Evolutionary conservation across 2,888 invertebrate genomes (phyloP).

Genomic region (Nesidiocoris tenuis): DNA sequence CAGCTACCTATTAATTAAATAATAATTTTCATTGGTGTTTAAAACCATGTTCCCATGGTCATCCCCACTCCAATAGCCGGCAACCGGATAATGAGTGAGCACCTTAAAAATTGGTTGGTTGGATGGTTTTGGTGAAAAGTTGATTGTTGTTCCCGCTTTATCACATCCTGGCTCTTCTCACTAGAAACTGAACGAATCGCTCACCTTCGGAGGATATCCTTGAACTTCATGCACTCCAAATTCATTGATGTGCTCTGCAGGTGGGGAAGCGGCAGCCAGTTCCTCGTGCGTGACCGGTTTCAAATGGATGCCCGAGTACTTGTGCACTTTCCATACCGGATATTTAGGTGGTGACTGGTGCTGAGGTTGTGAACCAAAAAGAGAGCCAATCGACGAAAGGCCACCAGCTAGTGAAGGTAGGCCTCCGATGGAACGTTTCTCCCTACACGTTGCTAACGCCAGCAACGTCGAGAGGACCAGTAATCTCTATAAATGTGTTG

Average conservation of each 20-base stretch:
- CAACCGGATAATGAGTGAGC: too few species aligned
- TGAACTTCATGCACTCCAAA: constrained; percentile 10
- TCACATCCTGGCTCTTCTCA: too few species aligned
- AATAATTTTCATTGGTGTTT: too few species aligned
- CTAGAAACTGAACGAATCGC: too few species aligned
- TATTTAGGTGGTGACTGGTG: constrained; percentile 20
- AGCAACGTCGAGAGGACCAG: constrained; percentile 27
- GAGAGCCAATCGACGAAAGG: constrained; percentile 15
- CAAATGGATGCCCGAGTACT: constrained; percentile 53
- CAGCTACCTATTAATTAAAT: too few species aligned
- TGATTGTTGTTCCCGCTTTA: too few species aligned
- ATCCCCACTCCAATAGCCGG: too few species aligned
- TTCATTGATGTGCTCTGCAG: constrained; percentile 8
- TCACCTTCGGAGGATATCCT: constrained; percentile 25
- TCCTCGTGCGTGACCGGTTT: constrained; percentile 50
- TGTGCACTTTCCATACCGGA: constrained; percentile 53
- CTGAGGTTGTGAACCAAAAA: constrained; percentile 8
- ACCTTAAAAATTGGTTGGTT: too few species aligned
- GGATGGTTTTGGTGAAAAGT: too few species aligned
- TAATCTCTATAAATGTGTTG: constrained; percentile 18
- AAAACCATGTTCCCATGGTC: too few species aligned
- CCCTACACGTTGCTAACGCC: constrained; percentile 15
- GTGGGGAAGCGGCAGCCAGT: constrained; percentile 13
- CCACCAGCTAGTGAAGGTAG: constrained; percentile 18
- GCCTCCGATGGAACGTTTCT: constrained; percentile 16